Percentiles rank a stretch among this genome's conserved stretches.
phyloP scores from a whole-genome alignment of 2,888 invertebrate species.

The Thera obeliscata region DNA sequence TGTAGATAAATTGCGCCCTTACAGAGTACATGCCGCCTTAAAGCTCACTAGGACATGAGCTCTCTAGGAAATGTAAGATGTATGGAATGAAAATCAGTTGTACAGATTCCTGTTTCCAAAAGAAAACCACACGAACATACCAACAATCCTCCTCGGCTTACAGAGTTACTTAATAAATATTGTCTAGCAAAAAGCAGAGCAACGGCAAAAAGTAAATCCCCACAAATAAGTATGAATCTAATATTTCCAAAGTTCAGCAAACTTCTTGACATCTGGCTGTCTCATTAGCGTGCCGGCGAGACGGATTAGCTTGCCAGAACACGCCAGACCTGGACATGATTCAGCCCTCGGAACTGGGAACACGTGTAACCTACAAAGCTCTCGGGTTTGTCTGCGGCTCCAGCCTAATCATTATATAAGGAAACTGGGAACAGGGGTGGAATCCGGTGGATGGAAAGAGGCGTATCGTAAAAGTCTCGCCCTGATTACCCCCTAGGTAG shows the following conservation, averaged over 20 bases:
- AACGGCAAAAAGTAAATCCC: neutral
- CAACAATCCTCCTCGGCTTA: too few relatives aligned
- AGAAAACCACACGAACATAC: too few relatives aligned
- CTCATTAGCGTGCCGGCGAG: conserved; percentile 13
- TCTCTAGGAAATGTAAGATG: too few relatives aligned
- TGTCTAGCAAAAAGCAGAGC: neutral
- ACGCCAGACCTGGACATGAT: neutral
- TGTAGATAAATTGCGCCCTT: too few relatives aligned
- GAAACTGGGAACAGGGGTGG: neutral
- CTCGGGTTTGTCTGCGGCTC: neutral
- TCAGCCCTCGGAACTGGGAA: neutral
- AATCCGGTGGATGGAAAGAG: neutral
- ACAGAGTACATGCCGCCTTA: too few relatives aligned
- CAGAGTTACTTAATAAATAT: too few relatives aligned
- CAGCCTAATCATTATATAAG: conserved; percentile 6
- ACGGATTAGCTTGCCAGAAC: conserved; percentile 9
- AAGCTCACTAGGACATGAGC: neutral
- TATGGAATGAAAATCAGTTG: too few relatives aligned
- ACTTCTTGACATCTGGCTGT: conserved; percentile 10
- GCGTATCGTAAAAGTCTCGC: neutral
- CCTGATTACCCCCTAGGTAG: too few relatives aligned
- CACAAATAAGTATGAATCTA: neutral
- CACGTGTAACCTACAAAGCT: conserved; percentile 16
- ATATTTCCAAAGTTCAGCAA: conserved; percentile 12
- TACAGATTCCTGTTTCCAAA: too few relatives aligned